Evolutionary conservation across 2,797 vertebrate species (phyloP), one percentile per base, ranked within the genome.

Genomic region (Otolemur crassicaudatus): DNA sequence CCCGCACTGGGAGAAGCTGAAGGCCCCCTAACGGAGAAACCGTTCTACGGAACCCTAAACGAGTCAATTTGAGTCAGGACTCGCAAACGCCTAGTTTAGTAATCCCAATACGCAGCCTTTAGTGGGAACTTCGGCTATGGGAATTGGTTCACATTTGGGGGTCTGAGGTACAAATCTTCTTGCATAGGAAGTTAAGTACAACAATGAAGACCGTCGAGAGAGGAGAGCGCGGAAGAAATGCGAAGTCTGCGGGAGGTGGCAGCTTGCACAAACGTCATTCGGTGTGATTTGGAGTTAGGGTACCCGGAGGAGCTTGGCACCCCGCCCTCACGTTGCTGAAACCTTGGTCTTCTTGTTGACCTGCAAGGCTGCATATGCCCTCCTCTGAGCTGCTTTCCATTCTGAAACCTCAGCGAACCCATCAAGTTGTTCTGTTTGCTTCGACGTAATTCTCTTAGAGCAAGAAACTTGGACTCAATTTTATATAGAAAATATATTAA

Each of bases 1-100:
- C 0, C 1, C 19, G 25, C 5, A 0, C 11, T 0, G 31, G 27
- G 7, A 49, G 46, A 49, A 49, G 5, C 61, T 12, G 43, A 86
- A 92, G 58, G 65, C 17, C 91, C 82, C 53, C 4, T 81, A 5
- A 20, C 0, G 0, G 7, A 65, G 77, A 92, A 90, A 80, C 65
- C 0, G 10, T 90, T 90, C 60, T 94, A 94, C 69, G 82, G 88
- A 56, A 17, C 0, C 37, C 22, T 22, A 46, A 1, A 0, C 60
- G 90, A 91, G 43, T 31, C 81, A 61, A 31, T 2, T 29, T 17
- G 25, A 85, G 65, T 73, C 83, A 29, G 34, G 19, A n/a, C 61
- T 80, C 29, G 17, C 61, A 58, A 79, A 94, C 10, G 19, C 82
- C 7, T 11, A 11, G 12, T 34, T 69, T n/a, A 3, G 31, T 27